Evolutionary conservation across 2,797 vertebrate genomes (phyloP).

Genomic region (Philypnodon macrostomus): DNA sequence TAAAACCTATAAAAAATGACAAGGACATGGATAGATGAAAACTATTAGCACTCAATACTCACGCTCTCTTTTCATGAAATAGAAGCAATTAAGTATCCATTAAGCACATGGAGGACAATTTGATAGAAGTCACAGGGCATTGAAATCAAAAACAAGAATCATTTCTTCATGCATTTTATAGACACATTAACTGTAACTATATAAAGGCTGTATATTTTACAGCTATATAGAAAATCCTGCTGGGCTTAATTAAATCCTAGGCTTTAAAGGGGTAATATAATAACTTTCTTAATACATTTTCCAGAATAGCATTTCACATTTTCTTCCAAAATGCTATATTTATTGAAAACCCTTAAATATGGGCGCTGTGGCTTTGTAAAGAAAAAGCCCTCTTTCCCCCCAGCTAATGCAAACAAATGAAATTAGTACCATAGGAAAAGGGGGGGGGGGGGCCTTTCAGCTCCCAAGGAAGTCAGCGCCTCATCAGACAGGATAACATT

Average conservation of each 20-base stretch:
- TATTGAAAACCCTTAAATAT: too few species aligned
- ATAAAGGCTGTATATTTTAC: conserved; percentile 79
- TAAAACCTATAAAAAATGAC: conserved; percentile 17
- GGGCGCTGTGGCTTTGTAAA: too few species aligned
- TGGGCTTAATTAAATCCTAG: conserved; percentile 39
- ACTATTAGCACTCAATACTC: conserved; percentile 45
- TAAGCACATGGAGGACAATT: conserved; percentile 82
- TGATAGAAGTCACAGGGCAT: conserved; percentile 78
- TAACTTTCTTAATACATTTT: too few species aligned
- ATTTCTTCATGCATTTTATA: conserved; percentile 15
- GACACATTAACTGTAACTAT: conserved; percentile 6
- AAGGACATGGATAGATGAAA: conserved; percentile 30
- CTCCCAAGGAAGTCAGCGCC: too few species aligned
- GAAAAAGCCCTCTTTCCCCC: too few species aligned
- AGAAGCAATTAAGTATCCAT: conserved; percentile 85
- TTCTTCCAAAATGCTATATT: too few species aligned
- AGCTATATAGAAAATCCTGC: conserved; percentile 63
- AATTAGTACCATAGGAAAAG: too few species aligned
- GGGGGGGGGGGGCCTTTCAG: too few species aligned
- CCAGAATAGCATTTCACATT: too few species aligned
- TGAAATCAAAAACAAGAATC: conserved; percentile 75
- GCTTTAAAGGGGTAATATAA: too few species aligned
- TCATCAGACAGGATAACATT: too few species aligned
- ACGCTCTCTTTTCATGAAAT: conserved; percentile 71
- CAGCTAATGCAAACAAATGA: too few species aligned